Base-by-base conservation (phyloP, 1,140 invertebrate species). In the Meloidogyne floridensis region DNA sequence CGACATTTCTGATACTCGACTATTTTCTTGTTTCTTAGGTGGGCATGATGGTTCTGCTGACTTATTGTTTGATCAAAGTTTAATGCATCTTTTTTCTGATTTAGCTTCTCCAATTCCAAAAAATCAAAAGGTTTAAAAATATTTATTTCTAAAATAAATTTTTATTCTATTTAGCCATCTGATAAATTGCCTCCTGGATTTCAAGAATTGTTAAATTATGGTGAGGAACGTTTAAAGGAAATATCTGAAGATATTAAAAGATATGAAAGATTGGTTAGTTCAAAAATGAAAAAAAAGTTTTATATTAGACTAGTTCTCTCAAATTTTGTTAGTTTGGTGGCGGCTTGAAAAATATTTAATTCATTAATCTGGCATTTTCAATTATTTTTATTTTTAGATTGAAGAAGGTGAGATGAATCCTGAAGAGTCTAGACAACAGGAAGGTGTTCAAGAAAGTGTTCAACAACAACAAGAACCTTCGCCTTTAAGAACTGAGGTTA, bases 1-100 rank as follows among this genome's bases (percentile, higher is more conserved):
- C 1, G 77, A 79, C 32, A 51, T 79, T 15, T 54, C 77, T 13
- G 65, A 79, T 53, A 15, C 54, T 20, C 54, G 72, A 18, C 42
- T 79, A 15, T 79, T 79, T 72, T 79, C 77, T 10, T 79, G 77
- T 79, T n/a, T 79, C 13, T 10, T 79, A 13, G 77, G 72, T n/a
- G 51, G 65, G 2, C 9, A 15, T 20, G n/a, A 18, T 79, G 77
- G 72, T 6, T 20, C 59, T 15, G 18, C 77, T 20, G 65, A 79
- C 72, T 72, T 72, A 1, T 32, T 32, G 32, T 32, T 32, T 32
- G 77, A 79, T 15, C 77, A 79, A 5, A 79, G 77, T 47, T 69
- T 79, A 42, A 51, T 71, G 6, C 77, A 79, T 32, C 65, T 72
- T 71, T 53, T 20, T n/a, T 42, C 18, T 20, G 43, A 20, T 54